These are phyloP conservation scores for Phalacrocorax pelagicus DNA, from an alignment of 2,113 vertebrate species.

Conservation along the genomic window DNA sequence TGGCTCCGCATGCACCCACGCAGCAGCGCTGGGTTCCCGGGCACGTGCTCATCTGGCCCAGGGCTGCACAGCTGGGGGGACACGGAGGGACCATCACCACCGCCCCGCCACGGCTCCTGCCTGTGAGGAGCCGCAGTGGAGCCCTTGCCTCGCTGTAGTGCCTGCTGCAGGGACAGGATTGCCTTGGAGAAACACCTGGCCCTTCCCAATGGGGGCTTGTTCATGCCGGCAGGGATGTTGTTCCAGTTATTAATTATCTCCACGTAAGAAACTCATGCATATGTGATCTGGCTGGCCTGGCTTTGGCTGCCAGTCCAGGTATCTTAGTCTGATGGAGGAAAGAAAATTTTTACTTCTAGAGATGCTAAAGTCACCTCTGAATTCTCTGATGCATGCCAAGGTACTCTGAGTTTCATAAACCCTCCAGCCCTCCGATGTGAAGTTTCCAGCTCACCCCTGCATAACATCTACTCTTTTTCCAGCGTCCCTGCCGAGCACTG, in stretches of 20 bases:
- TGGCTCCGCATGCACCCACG: rapidly evolving
- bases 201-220: not conserved
- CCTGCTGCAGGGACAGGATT: rapidly evolving
- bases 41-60: rapidly evolving
- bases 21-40: rapidly evolving
- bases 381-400: no score
- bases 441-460: not conserved
- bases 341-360: not conserved
- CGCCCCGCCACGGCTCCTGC: rapidly evolving
- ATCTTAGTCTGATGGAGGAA: not conserved
- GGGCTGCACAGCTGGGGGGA: not conserved
- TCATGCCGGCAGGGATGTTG: not conserved
- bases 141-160: not conserved
- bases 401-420: rapidly evolving
- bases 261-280: not conserved
- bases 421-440: not conserved
- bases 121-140: rapidly evolving
- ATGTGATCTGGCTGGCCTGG: not conserved
- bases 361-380: not conserved
- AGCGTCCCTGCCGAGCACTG: not conserved
- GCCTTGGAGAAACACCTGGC: not conserved
- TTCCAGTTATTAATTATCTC: not conserved
- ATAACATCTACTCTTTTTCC: not conserved
- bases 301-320: not conserved
- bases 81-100: not conserved